These are phyloP conservation scores for Austrofundulus limnaeus DNA, from an alignment of 2,113 vertebrate species.

Conservation along the genomic window DNA sequence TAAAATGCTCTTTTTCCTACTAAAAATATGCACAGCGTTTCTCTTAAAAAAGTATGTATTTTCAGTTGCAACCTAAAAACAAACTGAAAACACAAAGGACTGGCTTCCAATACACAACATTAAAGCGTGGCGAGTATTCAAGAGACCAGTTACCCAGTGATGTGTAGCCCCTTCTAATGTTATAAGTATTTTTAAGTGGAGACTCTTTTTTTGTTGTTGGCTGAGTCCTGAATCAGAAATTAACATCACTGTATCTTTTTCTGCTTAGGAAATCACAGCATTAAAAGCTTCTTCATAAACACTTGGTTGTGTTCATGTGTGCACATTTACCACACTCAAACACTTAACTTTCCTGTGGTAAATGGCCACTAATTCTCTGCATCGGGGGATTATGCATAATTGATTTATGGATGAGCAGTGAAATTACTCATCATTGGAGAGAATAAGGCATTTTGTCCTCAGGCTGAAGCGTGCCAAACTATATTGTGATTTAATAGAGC, in stretches of 20 bases:
- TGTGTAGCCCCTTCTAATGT: constrained; percentile 5
- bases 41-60: too few relatives aligned
- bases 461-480: constrained; percentile 41
- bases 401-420: constrained; percentile 79
- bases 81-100: too few relatives aligned
- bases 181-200: neutral
- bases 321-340: constrained; percentile 38
- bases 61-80: too few relatives aligned
- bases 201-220: neutral
- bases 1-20: too few relatives aligned
- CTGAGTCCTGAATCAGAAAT: neutral
- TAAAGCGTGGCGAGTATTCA: too few relatives aligned
- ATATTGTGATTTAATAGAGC: constrained; percentile 48
- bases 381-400: constrained; percentile 80
- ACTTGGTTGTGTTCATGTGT: constrained; percentile 24
- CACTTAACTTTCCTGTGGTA: constrained; percentile 59
- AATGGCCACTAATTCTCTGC: constrained; percentile 72
- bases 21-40: too few relatives aligned
- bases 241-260: constrained; percentile 25
- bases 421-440: constrained; percentile 70
- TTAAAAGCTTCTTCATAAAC: constrained; percentile 31
- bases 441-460: constrained; percentile 54
- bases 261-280: constrained; percentile 23
- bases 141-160: constrained; percentile 7
- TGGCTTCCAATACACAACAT: too few relatives aligned